Conservation (phyloP, 2,797 vertebrate genomes). For the Gallirallus australis region DNA sequence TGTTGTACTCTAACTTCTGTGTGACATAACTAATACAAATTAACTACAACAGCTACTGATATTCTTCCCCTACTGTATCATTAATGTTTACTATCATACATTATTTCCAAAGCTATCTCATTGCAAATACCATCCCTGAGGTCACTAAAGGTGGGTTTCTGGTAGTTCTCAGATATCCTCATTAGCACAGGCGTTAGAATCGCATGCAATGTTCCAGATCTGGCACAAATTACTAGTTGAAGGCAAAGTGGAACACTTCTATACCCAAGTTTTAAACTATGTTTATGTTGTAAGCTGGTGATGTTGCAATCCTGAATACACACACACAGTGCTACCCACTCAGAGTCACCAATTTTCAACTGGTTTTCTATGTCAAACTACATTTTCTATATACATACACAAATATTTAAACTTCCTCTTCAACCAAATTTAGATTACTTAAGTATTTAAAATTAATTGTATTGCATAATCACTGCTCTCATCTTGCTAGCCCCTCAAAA, state of each 20-base stretch:
- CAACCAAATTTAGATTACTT: neutral
- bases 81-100: neutral
- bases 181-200: neutral
- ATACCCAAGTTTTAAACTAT: neutral
- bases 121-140: neutral
- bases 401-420: neutral
- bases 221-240: neutral
- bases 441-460: neutral
- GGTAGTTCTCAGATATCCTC: neutral
- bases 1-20: neutral
- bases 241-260: neutral
- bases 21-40: neutral
- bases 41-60: neutral
- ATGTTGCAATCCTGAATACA: neutral
- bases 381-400: rapidly evolving
- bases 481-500: neutral
- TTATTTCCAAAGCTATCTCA: neutral
- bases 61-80: neutral
- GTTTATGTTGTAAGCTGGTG: neutral
- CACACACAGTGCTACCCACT: neutral
- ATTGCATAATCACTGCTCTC: neutral
- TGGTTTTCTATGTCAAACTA: neutral
- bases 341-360: neutral
- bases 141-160: neutral
- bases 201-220: neutral